A percentile compares a stretch with the other conserved stretches of the same genome.
These are phyloP conservation scores for Acanthococcus lagerstroemiae DNA, from an alignment of 2,888 invertebrate species.

Conservation along the genomic window DNA sequence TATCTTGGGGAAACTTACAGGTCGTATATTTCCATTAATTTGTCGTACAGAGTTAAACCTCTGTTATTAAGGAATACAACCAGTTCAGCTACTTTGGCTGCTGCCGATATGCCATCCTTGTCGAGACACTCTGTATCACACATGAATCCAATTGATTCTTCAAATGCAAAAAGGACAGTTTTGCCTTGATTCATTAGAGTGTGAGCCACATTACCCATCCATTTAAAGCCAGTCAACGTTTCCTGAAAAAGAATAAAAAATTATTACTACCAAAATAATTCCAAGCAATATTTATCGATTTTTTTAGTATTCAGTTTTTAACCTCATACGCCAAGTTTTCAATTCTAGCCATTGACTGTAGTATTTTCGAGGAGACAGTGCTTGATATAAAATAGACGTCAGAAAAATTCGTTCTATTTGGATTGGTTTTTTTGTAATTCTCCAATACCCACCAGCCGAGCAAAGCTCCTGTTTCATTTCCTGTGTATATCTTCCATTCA, in stretches of 20 bases:
- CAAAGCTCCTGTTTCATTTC: slow-evolving; percentile 89
- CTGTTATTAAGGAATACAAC: slow-evolving; percentile 53
- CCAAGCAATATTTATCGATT: background rate
- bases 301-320: slow-evolving; percentile 23
- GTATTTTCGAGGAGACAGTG: slow-evolving; percentile 92
- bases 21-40: slow-evolving; percentile 65
- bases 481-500: slow-evolving; percentile 81
- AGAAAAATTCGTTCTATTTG: slow-evolving; percentile 42
- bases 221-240: slow-evolving; percentile 97
- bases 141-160: slow-evolving; percentile 99
- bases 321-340: slow-evolving; percentile 65
- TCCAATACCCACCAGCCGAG: slow-evolving; percentile 87
- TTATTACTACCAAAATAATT: background rate
- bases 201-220: slow-evolving; percentile 89
- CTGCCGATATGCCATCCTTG: slow-evolving; percentile 93
- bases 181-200: slow-evolving; percentile 62
- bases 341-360: slow-evolving; percentile 64
- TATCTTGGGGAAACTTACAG: slow-evolving; percentile 44
- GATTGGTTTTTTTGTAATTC: slow-evolving; percentile 46
- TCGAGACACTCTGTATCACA: slow-evolving; percentile 76
- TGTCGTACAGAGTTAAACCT: slow-evolving; percentile 49
- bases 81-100: slow-evolving; percentile 66
- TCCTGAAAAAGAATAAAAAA: slow-evolving; percentile 46
- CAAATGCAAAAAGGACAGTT: slow-evolving; percentile 82
- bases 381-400: slow-evolving; percentile 80